Evolutionary conservation across 2,888 invertebrate genomes (phyloP).

Genomic region (Nymphalis urticae): DNA sequence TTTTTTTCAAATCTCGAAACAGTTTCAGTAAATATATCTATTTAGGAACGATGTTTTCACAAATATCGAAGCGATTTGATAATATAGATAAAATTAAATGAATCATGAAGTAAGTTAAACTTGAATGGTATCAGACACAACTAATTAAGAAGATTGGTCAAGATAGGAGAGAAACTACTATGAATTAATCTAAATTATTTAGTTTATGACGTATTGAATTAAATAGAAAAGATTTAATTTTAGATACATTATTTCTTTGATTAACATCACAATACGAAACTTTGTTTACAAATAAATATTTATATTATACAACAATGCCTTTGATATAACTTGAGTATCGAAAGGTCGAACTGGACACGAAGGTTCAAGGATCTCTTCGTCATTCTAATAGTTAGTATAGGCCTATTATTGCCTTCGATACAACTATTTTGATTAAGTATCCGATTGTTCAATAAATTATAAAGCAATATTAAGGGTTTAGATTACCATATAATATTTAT

Average conservation of each 20-base stretch:
- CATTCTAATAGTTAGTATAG: neutral
- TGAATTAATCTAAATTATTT: too few species aligned
- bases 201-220: too few species aligned
- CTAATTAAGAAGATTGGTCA: too few species aligned
- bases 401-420: neutral
- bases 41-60: neutral
- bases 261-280: neutral
- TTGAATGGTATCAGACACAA: too few species aligned
- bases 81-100: neutral
- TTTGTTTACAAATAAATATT: neutral
- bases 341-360: neutral
- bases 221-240: too few species aligned
- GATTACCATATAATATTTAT: neutral
- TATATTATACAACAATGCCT: neutral
- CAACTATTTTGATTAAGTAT: neutral
- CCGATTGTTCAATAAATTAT: neutral
- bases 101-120: too few species aligned
- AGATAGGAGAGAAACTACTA: too few species aligned
- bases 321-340: neutral
- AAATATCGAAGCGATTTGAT: neutral
- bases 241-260: too few species aligned
- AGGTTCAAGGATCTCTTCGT: neutral
- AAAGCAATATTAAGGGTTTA: neutral
- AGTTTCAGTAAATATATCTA: neutral
- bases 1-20: neutral